phyloP scores from a whole-genome alignment of 2,113 vertebrate genomes.

The Ciconia maguari region DNA sequence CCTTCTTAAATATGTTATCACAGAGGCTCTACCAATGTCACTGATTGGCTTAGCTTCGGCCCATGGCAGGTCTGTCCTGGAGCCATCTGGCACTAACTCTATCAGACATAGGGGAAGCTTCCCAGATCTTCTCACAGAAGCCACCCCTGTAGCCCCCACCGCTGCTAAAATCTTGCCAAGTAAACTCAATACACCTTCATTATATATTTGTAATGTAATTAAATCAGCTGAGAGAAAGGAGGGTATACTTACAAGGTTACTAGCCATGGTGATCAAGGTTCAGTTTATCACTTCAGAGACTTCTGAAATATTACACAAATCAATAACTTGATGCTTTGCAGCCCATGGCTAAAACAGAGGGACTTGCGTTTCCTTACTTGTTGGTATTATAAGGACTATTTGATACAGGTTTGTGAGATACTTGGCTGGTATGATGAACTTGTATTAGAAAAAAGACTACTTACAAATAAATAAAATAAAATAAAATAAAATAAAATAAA shows the following conservation, averaged over 20 bases:
- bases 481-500: not conserved
- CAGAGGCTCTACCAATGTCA: accelerated
- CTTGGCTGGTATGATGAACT: not conserved
- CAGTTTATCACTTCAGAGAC: not conserved
- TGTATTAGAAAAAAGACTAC: not conserved
- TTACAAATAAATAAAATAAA: not conserved
- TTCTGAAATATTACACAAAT: not conserved
- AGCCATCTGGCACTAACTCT: not conserved
- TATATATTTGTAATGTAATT: not conserved
- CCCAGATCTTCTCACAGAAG: not conserved
- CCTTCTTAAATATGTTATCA: not conserved
- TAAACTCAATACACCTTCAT: accelerated
- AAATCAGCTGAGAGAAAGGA: not conserved
- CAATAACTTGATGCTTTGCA: not conserved
- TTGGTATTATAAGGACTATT: not conserved
- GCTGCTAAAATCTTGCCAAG: not conserved
- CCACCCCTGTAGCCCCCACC: not conserved
- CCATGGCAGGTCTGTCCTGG: too few relatives aligned
- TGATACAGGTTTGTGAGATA: not conserved
- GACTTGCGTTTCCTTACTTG: not conserved
- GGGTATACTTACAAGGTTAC: not conserved
- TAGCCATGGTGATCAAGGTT: not conserved
- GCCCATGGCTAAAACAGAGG: not conserved
- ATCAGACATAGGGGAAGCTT: not conserved
- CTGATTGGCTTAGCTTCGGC: too few relatives aligned